A percentile compares a stretch with the other conserved stretches of the same genome.
phyloP scores from a whole-genome alignment of 2,888 invertebrate genomes.

The Pseudococcus longispinus region DNA sequence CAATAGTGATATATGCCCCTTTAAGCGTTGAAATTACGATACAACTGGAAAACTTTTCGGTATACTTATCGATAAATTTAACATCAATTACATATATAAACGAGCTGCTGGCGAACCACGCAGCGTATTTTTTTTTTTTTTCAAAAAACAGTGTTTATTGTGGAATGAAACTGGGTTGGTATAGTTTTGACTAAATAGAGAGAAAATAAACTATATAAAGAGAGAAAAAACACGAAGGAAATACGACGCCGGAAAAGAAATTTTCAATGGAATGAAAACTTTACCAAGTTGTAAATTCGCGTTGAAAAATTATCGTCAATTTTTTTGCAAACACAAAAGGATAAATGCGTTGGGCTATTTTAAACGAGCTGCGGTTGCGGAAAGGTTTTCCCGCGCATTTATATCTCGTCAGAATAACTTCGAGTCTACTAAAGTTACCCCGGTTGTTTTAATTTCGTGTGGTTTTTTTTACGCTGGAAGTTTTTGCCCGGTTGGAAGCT shows the following conservation, averaged over 20 bases:
- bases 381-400: not conserved
- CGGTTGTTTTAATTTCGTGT: not conserved
- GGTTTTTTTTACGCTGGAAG: not conserved
- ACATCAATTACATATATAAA: not conserved
- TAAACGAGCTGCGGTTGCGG: not conserved
- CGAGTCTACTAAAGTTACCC: not conserved
- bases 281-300: not conserved
- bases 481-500: not conserved
- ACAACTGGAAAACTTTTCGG: not conserved
- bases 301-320: slow-evolving; percentile 13
- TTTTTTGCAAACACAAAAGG: not conserved
- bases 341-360: not conserved
- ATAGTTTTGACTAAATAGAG: not conserved
- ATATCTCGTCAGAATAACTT: not conserved
- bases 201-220: not conserved
- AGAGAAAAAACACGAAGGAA: not conserved
- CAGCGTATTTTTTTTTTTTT: not conserved
- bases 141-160: too few species aligned
- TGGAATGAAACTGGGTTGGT: not conserved
- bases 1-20: not conserved
- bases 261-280: not conserved
- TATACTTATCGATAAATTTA: not conserved
- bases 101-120: not conserved
- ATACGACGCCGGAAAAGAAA: not conserved
- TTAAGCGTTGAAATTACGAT: not conserved